Conservation (phyloP, 2,797 vertebrate genomes). For the Acanthornis magna region DNA sequence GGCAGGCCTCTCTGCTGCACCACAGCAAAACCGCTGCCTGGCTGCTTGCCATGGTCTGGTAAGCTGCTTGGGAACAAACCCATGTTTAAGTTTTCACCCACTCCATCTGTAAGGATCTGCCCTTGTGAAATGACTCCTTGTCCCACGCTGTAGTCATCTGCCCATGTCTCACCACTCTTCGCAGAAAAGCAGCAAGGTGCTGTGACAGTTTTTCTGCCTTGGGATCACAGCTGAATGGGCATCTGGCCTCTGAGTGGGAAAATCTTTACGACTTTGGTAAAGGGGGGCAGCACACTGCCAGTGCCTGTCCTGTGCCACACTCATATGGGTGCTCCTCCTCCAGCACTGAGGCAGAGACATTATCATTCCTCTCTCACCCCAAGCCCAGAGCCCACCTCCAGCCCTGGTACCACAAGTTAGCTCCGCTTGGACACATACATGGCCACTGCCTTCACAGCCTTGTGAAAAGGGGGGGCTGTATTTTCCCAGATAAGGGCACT, state of each 20-base stretch:
- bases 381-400: neutral
- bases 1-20: neutral
- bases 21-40: neutral
- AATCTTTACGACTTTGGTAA: neutral
- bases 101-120: neutral
- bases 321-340: neutral
- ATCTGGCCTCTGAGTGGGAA: neutral
- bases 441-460: neutral
- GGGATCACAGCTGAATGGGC: neutral
- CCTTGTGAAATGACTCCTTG: neutral
- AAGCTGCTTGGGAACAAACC: neutral
- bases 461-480: accelerated
- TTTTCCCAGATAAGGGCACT: neutral
- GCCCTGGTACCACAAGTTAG: neutral
- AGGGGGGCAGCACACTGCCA: neutral
- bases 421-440: neutral
- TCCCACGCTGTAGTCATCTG: neutral
- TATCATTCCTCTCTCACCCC: neutral
- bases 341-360: neutral
- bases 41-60: neutral
- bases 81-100: neutral
- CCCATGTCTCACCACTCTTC: neutral
- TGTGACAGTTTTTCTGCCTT: neutral
- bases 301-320: neutral
- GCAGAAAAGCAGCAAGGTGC: neutral